Evolutionary conservation across 2,797 vertebrate species (phyloP).

Genomic region (Channa striata): DNA sequence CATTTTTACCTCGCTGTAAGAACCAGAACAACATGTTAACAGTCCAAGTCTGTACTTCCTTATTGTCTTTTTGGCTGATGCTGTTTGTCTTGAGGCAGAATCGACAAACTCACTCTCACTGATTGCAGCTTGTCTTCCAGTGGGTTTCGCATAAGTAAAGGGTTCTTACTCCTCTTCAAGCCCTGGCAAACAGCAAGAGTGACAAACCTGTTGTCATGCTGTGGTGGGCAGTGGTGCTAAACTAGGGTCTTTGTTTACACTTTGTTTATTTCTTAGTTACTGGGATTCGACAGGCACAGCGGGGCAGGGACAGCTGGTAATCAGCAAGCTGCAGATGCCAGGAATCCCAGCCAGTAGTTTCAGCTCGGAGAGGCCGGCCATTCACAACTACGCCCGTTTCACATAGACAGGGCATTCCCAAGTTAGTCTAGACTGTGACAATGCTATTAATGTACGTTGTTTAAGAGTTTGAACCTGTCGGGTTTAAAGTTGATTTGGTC

Average conservation of each 20-base stretch:
- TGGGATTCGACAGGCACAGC: constrained; percentile 65
- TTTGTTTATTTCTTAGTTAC: constrained; percentile 80
- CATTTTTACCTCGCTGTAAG: constrained; percentile 26
- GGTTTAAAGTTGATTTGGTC: constrained; percentile 20
- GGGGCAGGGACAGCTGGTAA: constrained; percentile 74
- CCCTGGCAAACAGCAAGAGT: constrained; percentile 37
- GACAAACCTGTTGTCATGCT: constrained; percentile 68
- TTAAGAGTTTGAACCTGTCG: constrained; percentile 28
- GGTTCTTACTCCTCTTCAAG: constrained; percentile 15
- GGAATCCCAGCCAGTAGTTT: constrained; percentile 67
- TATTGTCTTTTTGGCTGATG: constrained; percentile 60
- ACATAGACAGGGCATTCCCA: constrained; percentile 49
- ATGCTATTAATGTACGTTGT: constrained; percentile 24
- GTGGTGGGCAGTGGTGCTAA: constrained; percentile 60
- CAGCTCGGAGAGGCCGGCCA: constrained; percentile 41
- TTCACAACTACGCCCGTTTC: constrained; percentile 57
- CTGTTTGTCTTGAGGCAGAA: constrained; percentile 53
- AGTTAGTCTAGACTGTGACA: constrained; percentile 40
- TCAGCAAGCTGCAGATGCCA: constrained; percentile 71
- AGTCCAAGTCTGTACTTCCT: constrained; percentile 44
- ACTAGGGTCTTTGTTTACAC: constrained; percentile 77
- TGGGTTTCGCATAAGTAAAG: constrained; percentile 43
- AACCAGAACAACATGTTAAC: constrained; percentile 40
- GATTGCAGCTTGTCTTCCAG: constrained; percentile 60
- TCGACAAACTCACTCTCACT: constrained; percentile 51